Conservation (phyloP, 2,888 invertebrate species). For the Amphipoea lucens region DNA sequence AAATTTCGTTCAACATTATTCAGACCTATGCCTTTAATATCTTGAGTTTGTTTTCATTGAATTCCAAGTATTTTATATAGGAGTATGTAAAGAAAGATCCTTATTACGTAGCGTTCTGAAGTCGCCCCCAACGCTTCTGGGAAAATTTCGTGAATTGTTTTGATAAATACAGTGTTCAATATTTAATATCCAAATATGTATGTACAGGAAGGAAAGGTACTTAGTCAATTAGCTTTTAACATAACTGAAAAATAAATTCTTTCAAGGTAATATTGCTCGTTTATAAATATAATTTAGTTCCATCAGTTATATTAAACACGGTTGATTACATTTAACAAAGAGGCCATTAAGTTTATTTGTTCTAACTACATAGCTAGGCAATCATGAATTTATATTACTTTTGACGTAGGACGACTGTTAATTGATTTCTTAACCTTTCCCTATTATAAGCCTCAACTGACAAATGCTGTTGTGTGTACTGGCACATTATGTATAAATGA, state of each 20-base stretch:
- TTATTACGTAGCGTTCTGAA: not conserved
- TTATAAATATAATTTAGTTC: not conserved
- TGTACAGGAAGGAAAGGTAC: not conserved
- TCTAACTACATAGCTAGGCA: not conserved
- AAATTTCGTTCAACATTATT: not conserved
- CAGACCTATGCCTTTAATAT: not conserved
- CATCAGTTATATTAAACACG: slow-evolving; percentile 20
- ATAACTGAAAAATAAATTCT: slow-evolving; percentile 13
- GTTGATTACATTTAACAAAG: slow-evolving; percentile 9
- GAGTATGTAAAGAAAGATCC: not conserved
- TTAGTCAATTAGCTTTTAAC: not conserved
- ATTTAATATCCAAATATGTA: not conserved
- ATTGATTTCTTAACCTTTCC: not conserved
- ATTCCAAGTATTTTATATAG: not conserved
- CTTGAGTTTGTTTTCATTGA: not conserved
- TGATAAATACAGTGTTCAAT: too few species aligned
- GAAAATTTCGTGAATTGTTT: too few species aligned
- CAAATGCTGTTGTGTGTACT: not conserved
- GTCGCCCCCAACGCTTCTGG: not conserved
- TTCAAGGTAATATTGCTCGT: not conserved
- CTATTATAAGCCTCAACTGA: not conserved
- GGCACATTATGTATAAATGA: not conserved
- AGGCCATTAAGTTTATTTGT: not conserved
- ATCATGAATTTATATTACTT: not conserved
- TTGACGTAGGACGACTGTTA: not conserved